These are phyloP conservation scores for Leuciscus waleckii DNA, from an alignment of 2,797 vertebrate genomes.

Conservation along the genomic window DNA sequence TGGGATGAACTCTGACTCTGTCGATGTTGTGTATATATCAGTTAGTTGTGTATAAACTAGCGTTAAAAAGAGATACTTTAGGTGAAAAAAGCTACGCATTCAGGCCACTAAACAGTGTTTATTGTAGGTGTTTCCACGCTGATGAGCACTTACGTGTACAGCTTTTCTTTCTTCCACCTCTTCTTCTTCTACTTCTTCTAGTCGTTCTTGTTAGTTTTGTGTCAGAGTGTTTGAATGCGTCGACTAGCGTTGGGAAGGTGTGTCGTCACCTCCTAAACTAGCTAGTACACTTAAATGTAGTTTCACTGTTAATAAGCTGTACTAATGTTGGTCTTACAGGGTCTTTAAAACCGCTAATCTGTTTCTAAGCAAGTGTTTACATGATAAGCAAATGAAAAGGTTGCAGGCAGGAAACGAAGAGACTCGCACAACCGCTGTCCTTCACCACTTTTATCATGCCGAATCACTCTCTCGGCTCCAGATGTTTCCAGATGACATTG, in stretches of 20 bases:
- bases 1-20: slow-evolving; percentile 56
- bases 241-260: slow-evolving; percentile 52
- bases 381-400: slow-evolving; percentile 39
- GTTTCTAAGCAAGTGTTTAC: slow-evolving; percentile 61
- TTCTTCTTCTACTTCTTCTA: slow-evolving; percentile 48
- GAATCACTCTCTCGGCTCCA: slow-evolving; percentile 2
- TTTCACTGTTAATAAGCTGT: slow-evolving; percentile 64
- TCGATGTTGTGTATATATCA: slow-evolving; percentile 64
- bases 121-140: slow-evolving; percentile 78
- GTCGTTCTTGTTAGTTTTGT: slow-evolving; percentile 60
- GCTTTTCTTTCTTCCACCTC: slow-evolving; percentile 69
- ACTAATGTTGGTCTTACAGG: slow-evolving; percentile 66
- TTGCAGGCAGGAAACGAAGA: slow-evolving; percentile 35
- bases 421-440: background rate
- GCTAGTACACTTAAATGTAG: slow-evolving; percentile 66
- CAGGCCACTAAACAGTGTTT: slow-evolving; percentile 72
- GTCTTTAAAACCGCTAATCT: slow-evolving; percentile 60
- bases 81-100: slow-evolving; percentile 68
- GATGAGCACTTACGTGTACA: slow-evolving; percentile 81
- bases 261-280: slow-evolving; percentile 57
- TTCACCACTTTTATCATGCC: background rate
- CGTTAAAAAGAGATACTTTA: slow-evolving; percentile 36
- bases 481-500: slow-evolving; percentile 48
- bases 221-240: slow-evolving; percentile 67
- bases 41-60: slow-evolving; percentile 64